Evolutionary conservation across 2,797 vertebrate species (phyloP), one percentile per base, ranked within the genome.

Genomic region (Chlorospingus flavigularis): DNA sequence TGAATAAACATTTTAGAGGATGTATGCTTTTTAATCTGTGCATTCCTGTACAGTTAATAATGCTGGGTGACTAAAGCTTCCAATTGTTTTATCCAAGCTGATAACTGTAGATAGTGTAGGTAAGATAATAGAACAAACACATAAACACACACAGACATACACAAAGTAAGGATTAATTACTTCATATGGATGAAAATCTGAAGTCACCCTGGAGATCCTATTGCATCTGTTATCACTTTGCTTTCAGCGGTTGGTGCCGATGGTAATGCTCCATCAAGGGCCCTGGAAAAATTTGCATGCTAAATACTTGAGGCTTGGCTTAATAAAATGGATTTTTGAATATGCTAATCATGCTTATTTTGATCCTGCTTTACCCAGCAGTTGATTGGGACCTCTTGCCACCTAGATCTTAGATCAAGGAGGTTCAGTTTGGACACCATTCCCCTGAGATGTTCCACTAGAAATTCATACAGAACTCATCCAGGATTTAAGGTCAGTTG

Each of bases 131-230:
- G 60, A 82, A 35, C 9, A 11, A 84, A 60, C 11, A 47, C 33
- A 47, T 35, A 35, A 23, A 53, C 14, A 19, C 18, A 40, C 18
- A 21, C 6, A 1, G 58, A 66, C 26, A 48, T 3, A 25, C 18
- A 89, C 35, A 63, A 73, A 90, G 45, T 88, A 54, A 84, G 33
- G 75, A 78, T 95, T 95, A 92, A 94, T 91, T 83, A 67, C 62
- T 94, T 96, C 54, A 31, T 77, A 68, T 43, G 90, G 86, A 94
- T 92, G 81, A 82, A 96, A 92, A 93, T 25, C 70, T 70, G 63
- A 96, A 94, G 57, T 65, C 82, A 92, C 92, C 89, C 89, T 89
- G 83, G 91, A 95, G 93, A 89, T 95, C 63, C 13, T 89, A 47
- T 73, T 91, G 86, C 77, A 91, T 92, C 90, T 95, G 89, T 89